Conservation (phyloP, 2,797 vertebrate genomes). For the Myoxocephalus aenaeus region DNA sequence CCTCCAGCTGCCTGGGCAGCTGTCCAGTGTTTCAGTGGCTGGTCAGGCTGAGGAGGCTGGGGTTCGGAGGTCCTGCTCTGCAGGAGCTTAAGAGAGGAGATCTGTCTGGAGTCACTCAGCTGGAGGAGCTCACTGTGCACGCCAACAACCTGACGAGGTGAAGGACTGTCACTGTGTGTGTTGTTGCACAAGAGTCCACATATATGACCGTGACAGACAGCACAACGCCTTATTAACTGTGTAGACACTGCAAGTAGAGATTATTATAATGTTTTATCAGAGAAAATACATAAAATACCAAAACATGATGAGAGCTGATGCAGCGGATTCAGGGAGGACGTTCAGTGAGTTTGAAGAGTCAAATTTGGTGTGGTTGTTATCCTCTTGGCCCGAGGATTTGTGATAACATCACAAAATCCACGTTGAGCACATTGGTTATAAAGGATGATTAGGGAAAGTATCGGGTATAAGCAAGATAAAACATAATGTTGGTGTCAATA, state of each 20-base stretch:
- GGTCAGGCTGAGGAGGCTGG: slow-evolving; percentile 52
- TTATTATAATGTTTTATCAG: no score
- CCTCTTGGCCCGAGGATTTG: no score
- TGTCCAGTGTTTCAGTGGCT: slow-evolving; percentile 34
- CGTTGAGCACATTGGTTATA: no score
- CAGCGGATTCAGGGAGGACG: no score
- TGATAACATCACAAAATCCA: no score
- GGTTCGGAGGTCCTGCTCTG: slow-evolving; percentile 63
- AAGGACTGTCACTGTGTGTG: background rate
- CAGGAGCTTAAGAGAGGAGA: slow-evolving; percentile 56
- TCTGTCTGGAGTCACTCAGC: slow-evolving; percentile 59
- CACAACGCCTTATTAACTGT: no score
- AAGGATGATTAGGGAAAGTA: background rate
- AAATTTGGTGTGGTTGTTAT: no score
- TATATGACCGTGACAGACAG: background rate
- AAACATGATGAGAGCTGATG: no score
- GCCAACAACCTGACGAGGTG: slow-evolving; percentile 68
- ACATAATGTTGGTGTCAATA: background rate
- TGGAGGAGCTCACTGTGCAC: slow-evolving; percentile 65
- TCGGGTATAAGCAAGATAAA: background rate
- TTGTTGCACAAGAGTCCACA: background rate
- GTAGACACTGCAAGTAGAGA: no score
- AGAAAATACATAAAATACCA: no score
- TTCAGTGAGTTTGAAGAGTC: no score
- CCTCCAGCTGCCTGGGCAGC: slow-evolving; percentile 52